A percentile compares a stretch with the other conserved stretches of the same genome.
Evolutionary conservation across 2,113 vertebrate species (phyloP).

Genomic region (western clawed frog (Xenopus tropicalis)): UCB_Xtro_10.0 CM004447.2:70081001-70081500

Average conservation of each 20-base stretch:
- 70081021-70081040: constrained; percentile 39
- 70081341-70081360: not conserved
- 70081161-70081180: constrained; percentile 20
- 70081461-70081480: not conserved
- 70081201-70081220: constrained; percentile 10
- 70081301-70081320: constrained; percentile 14
- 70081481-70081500: constrained; percentile 6
- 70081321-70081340: not conserved
- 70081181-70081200: constrained; percentile 13
- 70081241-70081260: not conserved
- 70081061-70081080: constrained; percentile 17
- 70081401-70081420: not conserved
- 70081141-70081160: constrained; percentile 17
- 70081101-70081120: constrained; percentile 28
- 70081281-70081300: not conserved
- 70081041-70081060: constrained; percentile 34
- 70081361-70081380: not conserved
- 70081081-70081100: constrained; percentile 28
- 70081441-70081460: not conserved
- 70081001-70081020: constrained; percentile 38
- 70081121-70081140: constrained; percentile 5
- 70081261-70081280: not conserved
- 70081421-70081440: not conserved
- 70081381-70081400: not conserved
- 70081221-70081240: not conserved